Evolutionary conservation across 2,888 invertebrate genomes (phyloP), one percentile per base, ranked within the genome.

Genomic region (Drosophila monieri): DNA sequence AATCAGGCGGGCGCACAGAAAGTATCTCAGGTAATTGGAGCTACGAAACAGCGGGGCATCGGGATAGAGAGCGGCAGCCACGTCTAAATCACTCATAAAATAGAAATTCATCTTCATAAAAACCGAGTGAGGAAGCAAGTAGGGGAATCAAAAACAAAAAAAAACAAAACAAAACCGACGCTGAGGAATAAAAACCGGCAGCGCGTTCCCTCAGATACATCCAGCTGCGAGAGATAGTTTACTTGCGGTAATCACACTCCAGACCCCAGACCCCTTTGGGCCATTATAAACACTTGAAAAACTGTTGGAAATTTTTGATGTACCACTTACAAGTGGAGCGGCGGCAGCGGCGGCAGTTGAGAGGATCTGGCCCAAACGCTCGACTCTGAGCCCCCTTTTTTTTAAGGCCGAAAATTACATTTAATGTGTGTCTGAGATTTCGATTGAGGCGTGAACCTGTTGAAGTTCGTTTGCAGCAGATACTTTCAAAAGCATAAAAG

Each of bases 371-470:
- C 25, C 25, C 14, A 9, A 25, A 25, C 25, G 6, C 6, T 6
- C 25, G 27, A 30, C 10, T 46, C 10, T 9, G 10, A 23, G 12
- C 27, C 30, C 32, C n/a, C n/a, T n/a, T 37, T 23, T 53, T 52
- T 51, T 37, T 46, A 48, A 18, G 30, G 47, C 47, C 61, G 66
- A 86, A 84, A 80, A 77, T 86, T 76, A 85, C 83, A 74, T 87
- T 62, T 76, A 81, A 81, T 85, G 83, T 76, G 76, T 70, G 64
- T 60, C 81, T 81, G 72, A 58, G 65, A 55, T 76, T 54, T 74
- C 62, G 70, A 66, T 78, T 70, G 85, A 89, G 89, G 90, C 89
- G 90, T 89, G 83, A 89, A 89, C 85, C 87, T 87, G 89, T 89
- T 90, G 89, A 90, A 87, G 86, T 76, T 77, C 77, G 73, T 76